A percentile compares a stretch with the other conserved stretches of the same genome.
phyloP scores from a whole-genome alignment of 2,888 invertebrate species.

The Andrena camellia region DNA sequence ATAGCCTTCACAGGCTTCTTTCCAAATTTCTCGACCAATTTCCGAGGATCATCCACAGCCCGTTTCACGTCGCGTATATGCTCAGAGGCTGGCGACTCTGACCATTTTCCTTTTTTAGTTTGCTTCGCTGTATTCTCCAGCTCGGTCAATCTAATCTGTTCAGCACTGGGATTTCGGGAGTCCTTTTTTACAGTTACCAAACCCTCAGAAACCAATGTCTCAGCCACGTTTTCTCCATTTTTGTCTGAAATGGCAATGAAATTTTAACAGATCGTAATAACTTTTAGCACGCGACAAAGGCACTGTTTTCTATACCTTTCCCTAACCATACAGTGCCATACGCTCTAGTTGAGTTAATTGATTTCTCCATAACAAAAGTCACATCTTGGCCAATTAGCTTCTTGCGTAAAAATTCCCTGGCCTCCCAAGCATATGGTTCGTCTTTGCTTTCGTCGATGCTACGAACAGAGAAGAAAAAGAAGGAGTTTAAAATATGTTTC shows the following conservation, averaged over 20 bases:
- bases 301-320: conserved; percentile 87
- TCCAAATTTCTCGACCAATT: conserved; percentile 93
- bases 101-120: conserved; percentile 95
- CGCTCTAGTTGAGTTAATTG: conserved; percentile 93
- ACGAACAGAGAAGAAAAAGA: conserved; percentile 11
- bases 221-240: conserved; percentile 92
- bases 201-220: conserved; percentile 95
- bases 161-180: conserved; percentile 88
- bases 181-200: conserved; percentile 92
- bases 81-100: conserved; percentile 86
- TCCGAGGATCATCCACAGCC: conserved; percentile 93
- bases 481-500: neutral
- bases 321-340: conserved; percentile 96
- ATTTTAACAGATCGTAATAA: conserved; percentile 1
- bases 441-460: conserved; percentile 89
- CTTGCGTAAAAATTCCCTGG: conserved; percentile 96
- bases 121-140: conserved; percentile 96
- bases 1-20: conserved; percentile 96
- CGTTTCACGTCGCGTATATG: conserved; percentile 96
- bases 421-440: conserved; percentile 99
- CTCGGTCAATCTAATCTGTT: conserved; percentile 90
- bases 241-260: conserved; percentile 37
- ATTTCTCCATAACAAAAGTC: conserved; percentile 93
- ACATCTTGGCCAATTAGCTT: conserved; percentile 97
- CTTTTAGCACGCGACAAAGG: conserved; percentile 3